A percentile compares a stretch with the other conserved stretches of the same genome.
These are phyloP conservation scores for Urophycis tenuis DNA, from an alignment of 2,797 vertebrate genomes.

Conservation along the genomic window DNA sequence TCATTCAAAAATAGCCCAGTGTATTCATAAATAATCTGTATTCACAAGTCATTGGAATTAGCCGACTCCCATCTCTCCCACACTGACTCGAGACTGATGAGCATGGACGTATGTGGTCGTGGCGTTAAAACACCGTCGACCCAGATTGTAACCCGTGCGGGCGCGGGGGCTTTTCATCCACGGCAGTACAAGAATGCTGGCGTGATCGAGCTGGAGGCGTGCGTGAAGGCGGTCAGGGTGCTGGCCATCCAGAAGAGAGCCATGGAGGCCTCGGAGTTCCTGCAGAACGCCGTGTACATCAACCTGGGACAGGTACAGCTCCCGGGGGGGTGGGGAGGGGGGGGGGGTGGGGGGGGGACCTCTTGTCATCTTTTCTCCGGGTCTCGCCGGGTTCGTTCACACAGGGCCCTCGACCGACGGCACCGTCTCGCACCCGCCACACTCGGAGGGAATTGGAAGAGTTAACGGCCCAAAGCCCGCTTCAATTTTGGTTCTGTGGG, in stretches of 20 bases:
- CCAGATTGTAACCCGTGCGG: background rate
- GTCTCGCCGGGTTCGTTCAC: background rate
- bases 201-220: slow-evolving; percentile 94
- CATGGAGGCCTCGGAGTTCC: slow-evolving; percentile 95
- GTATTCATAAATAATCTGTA: background rate
- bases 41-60: background rate
- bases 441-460: background rate
- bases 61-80: background rate
- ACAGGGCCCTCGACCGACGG: background rate
- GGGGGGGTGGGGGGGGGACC: no score
- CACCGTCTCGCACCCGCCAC: no score
- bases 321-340: no score
- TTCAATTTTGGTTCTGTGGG: background rate
- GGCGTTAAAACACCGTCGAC: background rate
- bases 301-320: slow-evolving; percentile 87
- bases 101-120: background rate
- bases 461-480: background rate
- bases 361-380: background rate
- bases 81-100: background rate
- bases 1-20: background rate
- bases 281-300: slow-evolving; percentile 97
- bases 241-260: slow-evolving; percentile 94
- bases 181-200: slow-evolving; percentile 90
- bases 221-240: slow-evolving; percentile 92
- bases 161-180: slow-evolving; percentile 19